Evolutionary conservation across 2,797 vertebrate species (phyloP), one percentile per base, ranked within the genome.

Genomic region (Ctenopoma multispine): DNA sequence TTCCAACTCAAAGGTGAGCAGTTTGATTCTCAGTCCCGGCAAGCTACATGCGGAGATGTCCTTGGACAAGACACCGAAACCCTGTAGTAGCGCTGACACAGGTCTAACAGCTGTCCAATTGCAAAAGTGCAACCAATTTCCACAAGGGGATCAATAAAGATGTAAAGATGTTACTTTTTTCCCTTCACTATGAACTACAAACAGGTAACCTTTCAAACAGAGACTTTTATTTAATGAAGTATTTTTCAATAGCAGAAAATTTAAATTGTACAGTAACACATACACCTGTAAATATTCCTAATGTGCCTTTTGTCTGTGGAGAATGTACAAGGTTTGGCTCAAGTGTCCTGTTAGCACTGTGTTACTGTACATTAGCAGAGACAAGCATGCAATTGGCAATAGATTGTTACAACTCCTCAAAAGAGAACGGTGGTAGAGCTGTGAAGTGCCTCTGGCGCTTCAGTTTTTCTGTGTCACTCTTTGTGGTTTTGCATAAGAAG

Each of bases 391-490:
- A 67, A 61, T 73, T 75, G 61, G 40, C 74, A 64, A 73, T 48
- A 70, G 61, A 76, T 87, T 78, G 70, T 87, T 86, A 85, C 81
- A 12, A 20, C 13, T n/a, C 48, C 43, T 23, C n/a, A 0, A 71
- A 79, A 75, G 69, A 77, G 65, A 69, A 17, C 34, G 13, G 21
- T 24, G 24, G 20, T 7, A 48, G 48, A 55, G 47, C 69, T 40
- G 70, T 7, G 38, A 83, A 75, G 66, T 59, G 74, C 78, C 75
- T 87, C 80, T 6, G 67, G 61, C 69, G n/a, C 75, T 66, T 70
- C 69, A 73, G 83, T 71, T 87, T 90, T 88, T 84, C 74, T 91
- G 88, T 87, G 92, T 88, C 89, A 78, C 68, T 81, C 80, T 41
- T 31, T 72, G 43, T 24, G 21, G 14, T 24, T 29, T 41, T 40